Evolutionary conservation across 2,888 invertebrate genomes (phyloP).

Genomic region (Graphium colonna): DNA sequence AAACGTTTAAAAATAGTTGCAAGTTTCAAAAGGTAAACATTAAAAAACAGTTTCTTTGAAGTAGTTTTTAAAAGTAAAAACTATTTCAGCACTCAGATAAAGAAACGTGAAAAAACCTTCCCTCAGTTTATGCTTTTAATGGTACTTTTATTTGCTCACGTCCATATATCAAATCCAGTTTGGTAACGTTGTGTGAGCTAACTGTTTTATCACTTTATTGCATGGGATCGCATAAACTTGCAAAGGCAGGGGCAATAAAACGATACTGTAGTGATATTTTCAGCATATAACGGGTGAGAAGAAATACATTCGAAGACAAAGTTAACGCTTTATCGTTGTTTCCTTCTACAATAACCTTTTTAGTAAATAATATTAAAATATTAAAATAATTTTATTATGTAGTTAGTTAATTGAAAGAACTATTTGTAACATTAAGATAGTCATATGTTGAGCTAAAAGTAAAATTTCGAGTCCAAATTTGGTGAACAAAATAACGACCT

Average conservation of each 20-base stretch:
- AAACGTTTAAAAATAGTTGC: too few species aligned
- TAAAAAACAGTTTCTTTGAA: too few species aligned
- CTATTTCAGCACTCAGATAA: slow-evolving; percentile 62
- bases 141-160: slow-evolving; percentile 71
- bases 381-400: too few species aligned
- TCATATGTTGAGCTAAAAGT: too few species aligned
- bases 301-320: neutral
- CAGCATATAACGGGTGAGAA: slow-evolving; percentile 33
- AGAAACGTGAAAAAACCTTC: slow-evolving; percentile 51
- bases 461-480: too few species aligned
- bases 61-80: too few species aligned
- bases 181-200: slow-evolving; percentile 63
- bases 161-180: slow-evolving; percentile 68
- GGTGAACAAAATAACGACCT: too few species aligned
- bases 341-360: neutral
- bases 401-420: too few species aligned
- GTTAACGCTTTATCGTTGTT: neutral
- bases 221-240: slow-evolving; percentile 73
- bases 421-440: too few species aligned
- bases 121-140: slow-evolving; percentile 68
- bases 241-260: slow-evolving; percentile 63
- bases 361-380: too few species aligned
- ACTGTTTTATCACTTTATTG: slow-evolving; percentile 79
- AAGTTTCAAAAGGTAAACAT: too few species aligned
- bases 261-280: slow-evolving; percentile 54